Base-by-base conservation (phyloP, 1,140 invertebrate species). In the Vanessa tameamea region DNA sequence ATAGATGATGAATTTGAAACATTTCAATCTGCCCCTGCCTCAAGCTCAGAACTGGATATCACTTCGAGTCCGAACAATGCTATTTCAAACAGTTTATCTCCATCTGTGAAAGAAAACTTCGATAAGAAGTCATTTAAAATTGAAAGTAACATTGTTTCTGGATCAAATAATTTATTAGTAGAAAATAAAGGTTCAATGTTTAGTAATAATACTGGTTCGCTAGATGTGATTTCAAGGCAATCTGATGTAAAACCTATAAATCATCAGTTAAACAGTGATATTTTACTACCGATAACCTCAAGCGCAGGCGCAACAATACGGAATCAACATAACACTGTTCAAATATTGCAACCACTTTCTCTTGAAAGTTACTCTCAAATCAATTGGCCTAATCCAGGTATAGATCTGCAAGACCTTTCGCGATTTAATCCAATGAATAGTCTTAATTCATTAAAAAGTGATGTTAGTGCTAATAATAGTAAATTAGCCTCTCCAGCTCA, bases 371-470 rank as follows among this genome's bases (percentile, higher is more conserved):
- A 86, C 74, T 94, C 94, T 0, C 92, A 94, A 76, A 95, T 95
- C 20, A 94, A 95, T 79, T 95, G 95, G 95, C 95, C 95, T 16
- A 94, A 95, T 81, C 94, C 94, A 9, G 95, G 94, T 63, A 94
- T 95, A 68, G 94, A 94, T 79, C 93, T 95, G n/a, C 95, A 95
- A 81, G 95, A 95, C 82, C 85, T 95, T 53, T 94, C 94, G 2
- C 84, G 93, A 57, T 94, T 95, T 73, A 93, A 93, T 86, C 93
- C 93, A 16, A 85, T 93, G 0, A 88, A 93, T 78, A 91, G 87
- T 43, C 81, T 93, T 43, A 88, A 90, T 66, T 89, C 92, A 20
- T 83, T 90, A 43, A 88, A 93, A 84, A 88, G 78, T 71, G 86
- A 93, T 43, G 63, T 79, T 23, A 83, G 76, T 72, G 70, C 82